A percentile compares a stretch with the other conserved stretches of the same genome.
Conservation (phyloP, 1,140 invertebrate species). For the Cephus cinctus region DNA sequence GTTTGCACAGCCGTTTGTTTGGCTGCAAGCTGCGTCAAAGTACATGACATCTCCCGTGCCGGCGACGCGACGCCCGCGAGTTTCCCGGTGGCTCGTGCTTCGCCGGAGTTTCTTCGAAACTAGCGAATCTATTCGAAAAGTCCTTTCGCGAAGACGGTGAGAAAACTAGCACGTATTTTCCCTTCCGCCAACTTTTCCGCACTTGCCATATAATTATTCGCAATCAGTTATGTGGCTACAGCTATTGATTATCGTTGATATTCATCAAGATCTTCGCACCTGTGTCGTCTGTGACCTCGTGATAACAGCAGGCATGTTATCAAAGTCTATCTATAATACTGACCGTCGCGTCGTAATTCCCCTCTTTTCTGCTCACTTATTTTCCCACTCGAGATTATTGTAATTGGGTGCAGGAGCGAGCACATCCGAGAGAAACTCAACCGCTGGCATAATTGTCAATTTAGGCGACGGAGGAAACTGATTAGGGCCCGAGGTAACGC, state of each 20-base stretch:
- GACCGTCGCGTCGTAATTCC: not conserved
- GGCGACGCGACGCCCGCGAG: conserved; percentile 15
- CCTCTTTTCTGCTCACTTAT: too few relatives aligned
- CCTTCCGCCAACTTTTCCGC: too few relatives aligned
- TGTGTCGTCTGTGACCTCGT: too few relatives aligned
- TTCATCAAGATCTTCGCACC: too few relatives aligned
- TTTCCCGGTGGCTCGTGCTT: not conserved
- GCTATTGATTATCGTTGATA: too few relatives aligned
- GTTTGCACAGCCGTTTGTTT: conserved; percentile 26
- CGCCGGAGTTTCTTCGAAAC: conserved; percentile 30
- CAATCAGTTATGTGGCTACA: too few relatives aligned
- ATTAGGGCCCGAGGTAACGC: conserved; percentile 15
- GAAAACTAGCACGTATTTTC: conserved; percentile 26
- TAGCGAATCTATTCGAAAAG: conserved; percentile 35
- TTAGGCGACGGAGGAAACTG: conserved; percentile 18
- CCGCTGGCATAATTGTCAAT: conserved; percentile 29
- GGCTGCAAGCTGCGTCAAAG: conserved; percentile 25
- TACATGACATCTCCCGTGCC: conserved; percentile 12
- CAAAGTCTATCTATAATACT: too few relatives aligned
- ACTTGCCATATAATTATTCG: not conserved
- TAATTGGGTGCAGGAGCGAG: not conserved
- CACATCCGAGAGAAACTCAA: conserved; percentile 5
- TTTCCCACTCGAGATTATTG: not conserved
- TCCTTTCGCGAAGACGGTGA: conserved; percentile 13
- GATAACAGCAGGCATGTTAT: too few relatives aligned